Evolutionary conservation across 2,888 invertebrate genomes (phyloP).

Genomic region (Hirtodrosophila cameraria): DNA sequence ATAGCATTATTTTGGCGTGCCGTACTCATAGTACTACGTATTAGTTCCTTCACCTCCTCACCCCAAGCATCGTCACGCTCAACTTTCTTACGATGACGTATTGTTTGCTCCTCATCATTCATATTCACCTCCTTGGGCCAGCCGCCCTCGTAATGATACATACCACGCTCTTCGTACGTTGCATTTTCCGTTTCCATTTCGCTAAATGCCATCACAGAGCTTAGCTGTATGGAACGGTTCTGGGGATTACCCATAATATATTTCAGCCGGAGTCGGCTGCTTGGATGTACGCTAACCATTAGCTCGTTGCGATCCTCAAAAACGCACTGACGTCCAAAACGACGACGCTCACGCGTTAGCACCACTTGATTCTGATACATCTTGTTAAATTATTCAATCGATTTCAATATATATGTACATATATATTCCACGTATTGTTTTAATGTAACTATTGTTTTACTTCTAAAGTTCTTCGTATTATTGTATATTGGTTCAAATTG

Average conservation of each 20-base stretch:
- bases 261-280: conserved; percentile 85
- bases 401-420: not conserved
- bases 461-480: conserved; percentile 9
- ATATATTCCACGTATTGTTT: not conserved
- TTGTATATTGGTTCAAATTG: conserved; percentile 11
- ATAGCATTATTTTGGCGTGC: conserved; percentile 90
- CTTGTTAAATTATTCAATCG: not conserved
- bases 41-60: conserved; percentile 85
- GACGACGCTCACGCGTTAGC: conserved; percentile 85
- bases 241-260: conserved; percentile 87
- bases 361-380: conserved; percentile 73
- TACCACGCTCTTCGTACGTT: conserved; percentile 84
- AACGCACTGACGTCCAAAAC: conserved; percentile 90
- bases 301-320: conserved; percentile 89
- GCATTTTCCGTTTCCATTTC: conserved; percentile 81
- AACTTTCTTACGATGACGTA: conserved; percentile 90
- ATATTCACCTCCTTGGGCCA: conserved; percentile 91
- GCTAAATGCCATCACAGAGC: conserved; percentile 82
- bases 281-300: conserved; percentile 87
- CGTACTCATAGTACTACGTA: conserved; percentile 48
- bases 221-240: conserved; percentile 86
- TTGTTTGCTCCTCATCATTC: conserved; percentile 88
- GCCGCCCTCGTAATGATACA: conserved; percentile 92
- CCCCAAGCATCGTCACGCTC: conserved; percentile 92
- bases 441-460: not conserved